Evolutionary conservation across 1,140 invertebrate genomes (phyloP).

Genomic region (Eulimnadia texana): DNA sequence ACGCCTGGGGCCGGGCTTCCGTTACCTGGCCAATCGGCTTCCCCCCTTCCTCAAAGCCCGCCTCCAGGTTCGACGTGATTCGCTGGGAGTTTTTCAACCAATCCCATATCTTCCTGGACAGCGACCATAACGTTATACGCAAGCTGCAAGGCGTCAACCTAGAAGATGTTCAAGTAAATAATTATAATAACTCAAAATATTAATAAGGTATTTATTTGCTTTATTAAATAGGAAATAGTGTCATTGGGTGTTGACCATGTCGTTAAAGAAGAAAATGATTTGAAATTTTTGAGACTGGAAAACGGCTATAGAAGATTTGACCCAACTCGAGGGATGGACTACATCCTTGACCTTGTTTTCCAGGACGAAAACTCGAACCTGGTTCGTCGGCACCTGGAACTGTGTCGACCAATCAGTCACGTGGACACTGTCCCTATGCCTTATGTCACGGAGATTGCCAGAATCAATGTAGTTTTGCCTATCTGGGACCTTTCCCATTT

Average conservation of each 20-base stretch:
- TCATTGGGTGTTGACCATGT: conserved; percentile 40
- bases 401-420: conserved; percentile 61
- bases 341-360: conserved; percentile 54
- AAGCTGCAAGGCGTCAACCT: conserved; percentile 42
- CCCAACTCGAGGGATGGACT: conserved; percentile 73
- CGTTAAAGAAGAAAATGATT: conserved; percentile 36
- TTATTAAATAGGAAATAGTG: conserved; percentile 39
- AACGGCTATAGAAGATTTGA: conserved; percentile 78
- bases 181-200: too few relatives aligned
- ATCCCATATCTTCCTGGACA: conserved; percentile 59
- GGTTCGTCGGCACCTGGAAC: conserved; percentile 38
- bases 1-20: conserved; percentile 27
- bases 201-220: too few relatives aligned
- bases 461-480: conserved; percentile 58
- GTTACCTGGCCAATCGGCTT: conserved; percentile 65
- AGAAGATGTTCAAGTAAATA: conserved; percentile 42
- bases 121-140: conserved; percentile 45
- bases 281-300: conserved; percentile 42
- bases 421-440: conserved; percentile 73
- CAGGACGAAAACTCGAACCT: too few relatives aligned
- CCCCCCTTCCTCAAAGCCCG: conserved; percentile 44
- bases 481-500: conserved; percentile 35
- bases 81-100: conserved; percentile 70
- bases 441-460: conserved; percentile 76
- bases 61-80: conserved; percentile 67